phyloP scores from a whole-genome alignment of 2,113 vertebrate genomes.

The Pachycephala philippinensis region DNA sequence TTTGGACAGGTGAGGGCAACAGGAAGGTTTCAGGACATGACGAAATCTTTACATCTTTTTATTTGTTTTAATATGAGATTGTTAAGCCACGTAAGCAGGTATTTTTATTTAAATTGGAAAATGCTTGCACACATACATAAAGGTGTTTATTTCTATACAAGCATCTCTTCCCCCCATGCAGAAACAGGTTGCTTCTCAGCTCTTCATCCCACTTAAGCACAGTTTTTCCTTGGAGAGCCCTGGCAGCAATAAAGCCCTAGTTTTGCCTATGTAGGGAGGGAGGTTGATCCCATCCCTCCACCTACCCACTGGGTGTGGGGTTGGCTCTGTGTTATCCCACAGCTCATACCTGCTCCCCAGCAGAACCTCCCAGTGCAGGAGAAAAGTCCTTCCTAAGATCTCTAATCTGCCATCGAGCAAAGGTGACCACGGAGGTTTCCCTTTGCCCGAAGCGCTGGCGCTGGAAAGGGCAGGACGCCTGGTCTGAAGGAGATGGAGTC shows the following conservation, averaged over 20 bases:
- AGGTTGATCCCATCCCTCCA: not conserved
- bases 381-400: not conserved
- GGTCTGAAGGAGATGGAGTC: not conserved
- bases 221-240: not conserved
- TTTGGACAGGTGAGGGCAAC: not conserved
- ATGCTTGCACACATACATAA: not conserved
- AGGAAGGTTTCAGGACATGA: not conserved
- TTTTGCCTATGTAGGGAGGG: not conserved
- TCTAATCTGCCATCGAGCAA: fast-evolving
- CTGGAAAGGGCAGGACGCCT: not conserved
- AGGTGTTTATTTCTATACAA: not conserved
- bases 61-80: not conserved
- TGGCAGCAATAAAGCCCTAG: not conserved
- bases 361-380: not conserved
- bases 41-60: not conserved
- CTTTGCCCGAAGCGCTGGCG: fast-evolving
- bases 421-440: not conserved
- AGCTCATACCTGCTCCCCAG: not conserved
- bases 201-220: not conserved
- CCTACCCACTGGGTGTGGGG: not conserved
- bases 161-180: not conserved
- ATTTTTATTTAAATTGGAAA: not conserved
- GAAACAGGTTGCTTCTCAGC: not conserved
- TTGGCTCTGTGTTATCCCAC: not conserved
- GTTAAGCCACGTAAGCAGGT: not conserved